A percentile compares a stretch with the other conserved stretches of the same genome.
Evolutionary conservation across 2,113 vertebrate genomes (phyloP).

Genomic region (Hippopotamus amphibius): DNA sequence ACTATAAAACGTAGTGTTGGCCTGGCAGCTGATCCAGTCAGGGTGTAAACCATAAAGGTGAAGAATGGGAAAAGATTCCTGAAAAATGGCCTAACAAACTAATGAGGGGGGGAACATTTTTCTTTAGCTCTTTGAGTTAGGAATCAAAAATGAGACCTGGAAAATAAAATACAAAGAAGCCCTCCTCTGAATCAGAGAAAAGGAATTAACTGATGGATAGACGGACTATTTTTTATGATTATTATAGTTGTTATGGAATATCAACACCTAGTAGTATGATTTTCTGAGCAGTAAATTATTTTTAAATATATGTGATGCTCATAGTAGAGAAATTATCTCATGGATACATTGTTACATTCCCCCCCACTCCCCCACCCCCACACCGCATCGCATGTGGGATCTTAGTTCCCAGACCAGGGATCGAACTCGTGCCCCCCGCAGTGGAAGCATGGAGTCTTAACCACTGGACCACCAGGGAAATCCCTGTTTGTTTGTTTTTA

Average conservation of each 20-base stretch:
- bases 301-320: conserved; percentile 19
- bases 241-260: not conserved
- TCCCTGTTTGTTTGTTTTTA: not conserved
- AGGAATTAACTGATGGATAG: not conserved
- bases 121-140: conserved; percentile 4
- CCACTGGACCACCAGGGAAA: too few relatives aligned
- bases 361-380: too few relatives aligned
- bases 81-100: conserved; percentile 33
- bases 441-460: too few relatives aligned
- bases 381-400: too few relatives aligned
- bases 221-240: not conserved
- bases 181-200: conserved; percentile 16
- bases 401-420: too few relatives aligned
- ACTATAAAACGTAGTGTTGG: conserved; percentile 54
- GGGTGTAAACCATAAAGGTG: conserved; percentile 37
- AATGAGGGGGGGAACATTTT: conserved; percentile 46
- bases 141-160: not conserved
- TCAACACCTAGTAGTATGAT: not conserved
- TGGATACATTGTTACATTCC: not conserved
- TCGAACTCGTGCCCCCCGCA: too few relatives aligned
- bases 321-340: not conserved
- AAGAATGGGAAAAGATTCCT: conserved; percentile 57
- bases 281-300: conserved; percentile 37
- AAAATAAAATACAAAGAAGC: conserved; percentile 13
- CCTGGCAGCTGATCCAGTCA: conserved; percentile 32